phyloP scores from a whole-genome alignment of 2,113 vertebrate species.

The Poeciliopsis occidentalis region DNA sequence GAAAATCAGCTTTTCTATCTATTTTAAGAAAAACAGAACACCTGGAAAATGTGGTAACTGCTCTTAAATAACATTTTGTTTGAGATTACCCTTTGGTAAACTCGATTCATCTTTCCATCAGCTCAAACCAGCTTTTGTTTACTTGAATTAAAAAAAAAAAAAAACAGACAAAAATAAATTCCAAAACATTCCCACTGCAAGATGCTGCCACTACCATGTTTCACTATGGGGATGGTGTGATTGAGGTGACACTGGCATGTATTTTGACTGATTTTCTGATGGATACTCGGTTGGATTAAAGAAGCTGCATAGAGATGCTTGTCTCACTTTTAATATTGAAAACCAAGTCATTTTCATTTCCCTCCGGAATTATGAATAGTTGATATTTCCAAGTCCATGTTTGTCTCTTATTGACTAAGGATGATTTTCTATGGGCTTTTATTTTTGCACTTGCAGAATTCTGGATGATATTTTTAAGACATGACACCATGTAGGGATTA shows the following conservation, averaged over 20 bases:
- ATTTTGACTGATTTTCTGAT: not conserved
- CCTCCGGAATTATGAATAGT: not conserved
- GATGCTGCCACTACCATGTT: not conserved
- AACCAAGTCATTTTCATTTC: not conserved
- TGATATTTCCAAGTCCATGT: not conserved
- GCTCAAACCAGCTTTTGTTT: not conserved
- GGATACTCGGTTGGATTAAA: not conserved
- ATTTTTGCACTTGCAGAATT: constrained; percentile 7
- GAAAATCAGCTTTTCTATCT: not conserved
- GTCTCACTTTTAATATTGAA: not conserved
- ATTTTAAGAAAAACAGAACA: not conserved
- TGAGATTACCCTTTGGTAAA: too few relatives aligned
- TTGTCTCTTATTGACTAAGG: not conserved
- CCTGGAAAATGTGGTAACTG: not conserved
- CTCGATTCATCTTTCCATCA: not conserved
- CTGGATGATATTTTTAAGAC: not conserved
- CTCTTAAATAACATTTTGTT: not conserved
- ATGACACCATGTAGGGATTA: not conserved
- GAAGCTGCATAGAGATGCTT: not conserved
- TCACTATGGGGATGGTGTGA: not conserved
- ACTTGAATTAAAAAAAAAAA: too few relatives aligned
- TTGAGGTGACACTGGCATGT: not conserved
- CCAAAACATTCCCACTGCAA: not conserved
- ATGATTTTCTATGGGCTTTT: not conserved
- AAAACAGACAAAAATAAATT: too few relatives aligned